phyloP scores from a whole-genome alignment of 2,797 vertebrate genomes.

The Macropodus opercularis region DNA sequence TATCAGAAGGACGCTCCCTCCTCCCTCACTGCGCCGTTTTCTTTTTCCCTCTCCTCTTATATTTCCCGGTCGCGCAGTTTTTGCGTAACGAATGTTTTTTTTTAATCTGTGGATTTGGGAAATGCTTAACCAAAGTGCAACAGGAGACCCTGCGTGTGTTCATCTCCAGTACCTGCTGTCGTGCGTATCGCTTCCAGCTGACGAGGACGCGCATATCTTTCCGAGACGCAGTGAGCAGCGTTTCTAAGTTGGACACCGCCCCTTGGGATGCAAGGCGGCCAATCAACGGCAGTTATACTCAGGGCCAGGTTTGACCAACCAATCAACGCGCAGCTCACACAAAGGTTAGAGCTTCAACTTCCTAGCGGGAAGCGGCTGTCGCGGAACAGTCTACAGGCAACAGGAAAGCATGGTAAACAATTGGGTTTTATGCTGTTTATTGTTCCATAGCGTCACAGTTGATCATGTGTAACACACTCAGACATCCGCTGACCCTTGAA shows the following conservation, averaged over 20 bases:
- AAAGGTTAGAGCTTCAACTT: slow-evolving; percentile 73
- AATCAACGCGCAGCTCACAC: slow-evolving; percentile 67
- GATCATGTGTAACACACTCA: background rate
- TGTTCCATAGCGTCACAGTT: background rate
- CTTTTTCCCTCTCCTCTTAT: background rate
- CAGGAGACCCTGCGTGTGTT: background rate
- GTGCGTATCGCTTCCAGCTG: background rate
- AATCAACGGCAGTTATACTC: slow-evolving; percentile 69
- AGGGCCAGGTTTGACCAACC: slow-evolving; percentile 20
- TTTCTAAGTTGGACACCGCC: slow-evolving; percentile 5
- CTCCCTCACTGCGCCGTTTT: background rate
- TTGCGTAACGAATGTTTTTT: background rate
- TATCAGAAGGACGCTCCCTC: background rate
- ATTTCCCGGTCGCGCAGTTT: background rate
- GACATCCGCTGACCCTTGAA: background rate
- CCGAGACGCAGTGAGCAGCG: background rate
- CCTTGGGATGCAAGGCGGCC: slow-evolving; percentile 21
- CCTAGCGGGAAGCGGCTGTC: slow-evolving; percentile 79
- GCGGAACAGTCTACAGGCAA: slow-evolving; percentile 37
- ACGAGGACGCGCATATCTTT: background rate
- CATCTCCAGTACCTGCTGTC: slow-evolving; percentile 1
- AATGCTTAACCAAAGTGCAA: background rate
- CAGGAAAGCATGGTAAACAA: slow-evolving; percentile 63
- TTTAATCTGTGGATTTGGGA: background rate
- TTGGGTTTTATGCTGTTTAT: background rate